Evolutionary conservation across 2,113 vertebrate genomes (phyloP).

Genomic region (Sterrhoptilus dennistouni): DNA sequence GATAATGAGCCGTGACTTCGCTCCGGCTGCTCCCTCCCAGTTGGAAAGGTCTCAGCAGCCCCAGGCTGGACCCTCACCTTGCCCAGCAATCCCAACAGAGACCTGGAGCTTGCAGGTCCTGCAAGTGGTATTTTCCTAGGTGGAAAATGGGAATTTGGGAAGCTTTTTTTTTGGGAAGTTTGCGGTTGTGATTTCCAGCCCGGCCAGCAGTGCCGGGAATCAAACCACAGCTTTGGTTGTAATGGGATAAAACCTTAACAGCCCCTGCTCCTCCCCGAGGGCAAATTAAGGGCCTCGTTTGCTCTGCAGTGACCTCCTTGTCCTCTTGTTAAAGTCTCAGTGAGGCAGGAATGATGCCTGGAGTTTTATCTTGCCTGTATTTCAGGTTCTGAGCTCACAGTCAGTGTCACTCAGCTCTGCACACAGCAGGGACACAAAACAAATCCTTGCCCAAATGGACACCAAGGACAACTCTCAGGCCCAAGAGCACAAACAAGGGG

Average conservation of each 20-base stretch:
- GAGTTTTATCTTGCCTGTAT: no score
- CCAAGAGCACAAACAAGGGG: no score
- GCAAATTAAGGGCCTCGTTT: slow-evolving; percentile 70
- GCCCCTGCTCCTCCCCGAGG: background rate
- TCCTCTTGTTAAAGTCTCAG: slow-evolving; percentile 7
- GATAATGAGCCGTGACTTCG: background rate
- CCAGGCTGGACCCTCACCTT: background rate
- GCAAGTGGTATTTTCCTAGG: background rate
- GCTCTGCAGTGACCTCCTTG: slow-evolving; percentile 66
- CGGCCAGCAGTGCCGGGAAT: slow-evolving; percentile 72
- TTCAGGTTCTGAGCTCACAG: no score
- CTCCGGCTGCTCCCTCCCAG: background rate
- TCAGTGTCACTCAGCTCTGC: no score
- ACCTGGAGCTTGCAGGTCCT: slow-evolving; percentile 27
- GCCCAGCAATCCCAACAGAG: background rate
- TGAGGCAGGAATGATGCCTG: background rate
- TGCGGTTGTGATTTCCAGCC: slow-evolving; percentile 73
- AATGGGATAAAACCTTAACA: slow-evolving; percentile 76
- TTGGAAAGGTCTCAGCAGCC: background rate
- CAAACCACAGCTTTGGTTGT: slow-evolving; percentile 71
- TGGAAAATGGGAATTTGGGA: slow-evolving; percentile 72
- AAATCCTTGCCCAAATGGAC: no score
- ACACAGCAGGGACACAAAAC: no score
- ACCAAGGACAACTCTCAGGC: no score
- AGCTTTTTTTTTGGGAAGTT: slow-evolving; percentile 71